Percentiles rank a stretch among this genome's conserved stretches.
Conservation (phyloP, 2,113 vertebrate species). For the Boulengeromyrus knoepffleri region DNA sequence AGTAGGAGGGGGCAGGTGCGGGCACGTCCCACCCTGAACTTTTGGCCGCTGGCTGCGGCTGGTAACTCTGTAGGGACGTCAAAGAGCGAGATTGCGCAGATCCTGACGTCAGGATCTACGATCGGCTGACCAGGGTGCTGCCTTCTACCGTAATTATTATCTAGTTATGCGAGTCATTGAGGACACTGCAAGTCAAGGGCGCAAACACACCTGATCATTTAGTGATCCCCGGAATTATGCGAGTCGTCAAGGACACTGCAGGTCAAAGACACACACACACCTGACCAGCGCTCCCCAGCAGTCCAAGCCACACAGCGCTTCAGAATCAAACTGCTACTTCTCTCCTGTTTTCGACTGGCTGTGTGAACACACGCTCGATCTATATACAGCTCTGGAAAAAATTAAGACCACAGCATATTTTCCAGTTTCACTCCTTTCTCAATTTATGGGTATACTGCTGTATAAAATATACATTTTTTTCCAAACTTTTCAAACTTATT, state of each 20-base stretch:
- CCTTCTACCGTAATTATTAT: not conserved
- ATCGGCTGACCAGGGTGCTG: not conserved
- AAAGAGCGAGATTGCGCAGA: not conserved
- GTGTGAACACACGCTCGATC: not conserved
- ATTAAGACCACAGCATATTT: not conserved
- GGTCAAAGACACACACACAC: not conserved
- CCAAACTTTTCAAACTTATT: not conserved
- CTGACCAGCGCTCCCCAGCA: not conserved
- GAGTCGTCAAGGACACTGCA: not conserved
- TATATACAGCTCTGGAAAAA: not conserved
- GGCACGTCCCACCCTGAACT: not conserved
- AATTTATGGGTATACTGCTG: not conserved
- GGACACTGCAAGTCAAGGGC: not conserved
- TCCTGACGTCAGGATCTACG: not conserved
- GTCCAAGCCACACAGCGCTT: not conserved
- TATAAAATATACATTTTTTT: not conserved
- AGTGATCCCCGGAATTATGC: not conserved
- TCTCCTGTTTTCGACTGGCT: not conserved
- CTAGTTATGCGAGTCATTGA: not conserved
- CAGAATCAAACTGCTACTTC: not conserved
- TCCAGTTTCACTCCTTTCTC: not conserved
- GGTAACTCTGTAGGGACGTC: not conserved
- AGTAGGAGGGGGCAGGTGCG: not conserved
- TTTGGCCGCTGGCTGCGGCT: not conserved
- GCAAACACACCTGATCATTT: too few species aligned